Evolutionary conservation across 1,140 invertebrate genomes (phyloP), one percentile per base, ranked within the genome.

Genomic region (Carposina sasakii): DNA sequence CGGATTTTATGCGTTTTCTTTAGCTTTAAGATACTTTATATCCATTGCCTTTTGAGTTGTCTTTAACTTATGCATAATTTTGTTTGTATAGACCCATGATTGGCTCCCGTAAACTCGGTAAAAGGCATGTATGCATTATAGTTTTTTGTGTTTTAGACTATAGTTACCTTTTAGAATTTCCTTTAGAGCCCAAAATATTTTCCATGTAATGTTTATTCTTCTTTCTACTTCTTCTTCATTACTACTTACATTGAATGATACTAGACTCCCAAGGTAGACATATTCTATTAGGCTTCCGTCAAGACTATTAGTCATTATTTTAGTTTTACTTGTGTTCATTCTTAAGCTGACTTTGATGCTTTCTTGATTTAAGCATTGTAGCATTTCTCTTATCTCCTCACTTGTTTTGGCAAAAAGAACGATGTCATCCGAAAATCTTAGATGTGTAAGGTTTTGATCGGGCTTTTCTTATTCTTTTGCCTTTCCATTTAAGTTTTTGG

Each of bases 371-470:
- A 57, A 34, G 19, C 23, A 22, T 51, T n/a, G 21, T 22, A 58
- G 37, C 44, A 54, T 54, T 51, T 44, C 17, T 23, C 51, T 42
- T 34, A 55, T 23, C 23, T 41, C 42, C 41, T 40, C 45, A 6
- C 24, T 21, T 5, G 41, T 40, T 55, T 60, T 42, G 12, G 53
- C 33, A 12, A 65, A 39, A 22, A 70, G 12, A 19, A 60, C 52
- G 34, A 68, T 51, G 24, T 71, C 64, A 47, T 71, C 67, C 28
- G 67, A 55, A 41, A 71, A 71, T 24, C 60, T 49, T 3, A 71
- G 53, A 44, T 68, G 50, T 22, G 28, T 63, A 15, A 68, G 26
- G 13, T 57, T 10, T 23, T 57, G 20, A n/a, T 40, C 60, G 54
- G 33, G 60, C 61, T 41, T 57, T 59, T n/a, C 42, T 33, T 6